Evolutionary conservation across 2,888 invertebrate species (phyloP).

Genomic region (Himalopsyche tibetana): DNA sequence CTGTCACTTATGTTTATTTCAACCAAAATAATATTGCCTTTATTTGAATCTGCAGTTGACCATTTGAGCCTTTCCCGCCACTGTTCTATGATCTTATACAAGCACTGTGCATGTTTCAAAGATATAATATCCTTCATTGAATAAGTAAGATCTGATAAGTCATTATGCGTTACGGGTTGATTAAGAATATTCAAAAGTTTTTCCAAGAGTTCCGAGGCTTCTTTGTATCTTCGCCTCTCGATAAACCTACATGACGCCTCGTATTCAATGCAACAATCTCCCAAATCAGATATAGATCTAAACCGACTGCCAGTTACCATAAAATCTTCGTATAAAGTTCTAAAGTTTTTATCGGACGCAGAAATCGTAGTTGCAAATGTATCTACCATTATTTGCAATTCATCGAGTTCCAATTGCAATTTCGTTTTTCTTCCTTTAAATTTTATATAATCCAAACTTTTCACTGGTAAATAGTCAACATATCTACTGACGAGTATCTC

Average conservation of each 20-base stretch:
- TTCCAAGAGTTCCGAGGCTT: constrained; percentile 56
- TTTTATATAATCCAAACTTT: constrained; percentile 59
- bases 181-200: constrained; percentile 56
- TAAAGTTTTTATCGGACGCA: constrained; percentile 48
- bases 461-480: constrained; percentile 56
- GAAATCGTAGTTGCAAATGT: constrained; percentile 48
- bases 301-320: constrained; percentile 50
- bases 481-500: constrained; percentile 59
- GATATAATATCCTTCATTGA: constrained; percentile 56
- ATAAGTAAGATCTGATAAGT: constrained; percentile 44
- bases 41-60: constrained; percentile 54
- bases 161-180: constrained; percentile 29
- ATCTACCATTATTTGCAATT: constrained; percentile 52
- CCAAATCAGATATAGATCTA: constrained; percentile 53
- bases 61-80: constrained; percentile 60
- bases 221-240: constrained; percentile 54
- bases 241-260: constrained; percentile 56
- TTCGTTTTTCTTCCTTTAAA: constrained; percentile 54
- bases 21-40: constrained; percentile 56
- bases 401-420: constrained; percentile 53
- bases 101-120: constrained; percentile 58
- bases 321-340: constrained; percentile 56
- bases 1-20: constrained; percentile 69
- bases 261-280: constrained; percentile 51
- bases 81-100: constrained; percentile 59